phyloP scores from a whole-genome alignment of 2,797 vertebrate species.

The Emydoidea blandingii region DNA sequence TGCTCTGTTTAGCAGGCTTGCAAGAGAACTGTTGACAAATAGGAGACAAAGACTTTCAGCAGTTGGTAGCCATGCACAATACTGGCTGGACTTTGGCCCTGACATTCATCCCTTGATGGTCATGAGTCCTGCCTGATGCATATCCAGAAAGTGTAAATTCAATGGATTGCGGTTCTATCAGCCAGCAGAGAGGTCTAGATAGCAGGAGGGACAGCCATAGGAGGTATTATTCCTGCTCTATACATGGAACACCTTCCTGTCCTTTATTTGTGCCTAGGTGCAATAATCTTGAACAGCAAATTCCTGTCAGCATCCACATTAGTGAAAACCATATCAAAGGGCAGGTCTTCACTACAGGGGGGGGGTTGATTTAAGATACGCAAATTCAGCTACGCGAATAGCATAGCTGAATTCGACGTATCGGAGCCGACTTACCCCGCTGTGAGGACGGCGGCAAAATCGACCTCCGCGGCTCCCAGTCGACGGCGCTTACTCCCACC shows the following conservation, averaged over 20 bases:
- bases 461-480: too few species aligned
- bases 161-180: background rate
- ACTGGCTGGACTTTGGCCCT: background rate
- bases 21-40: background rate
- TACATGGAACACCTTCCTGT: background rate
- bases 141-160: background rate
- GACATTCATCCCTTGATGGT: background rate
- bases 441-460: too few species aligned
- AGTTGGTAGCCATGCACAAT: background rate
- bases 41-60: background rate
- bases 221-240: background rate
- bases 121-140: background rate
- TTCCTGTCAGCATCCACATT: background rate
- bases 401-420: too few species aligned
- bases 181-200: background rate
- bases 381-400: too few species aligned
- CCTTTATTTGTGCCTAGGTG: background rate
- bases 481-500: too few species aligned
- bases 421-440: too few species aligned
- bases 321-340: background rate
- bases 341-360: too few species aligned
- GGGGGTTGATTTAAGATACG: too few species aligned
- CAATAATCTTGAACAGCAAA: background rate
- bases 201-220: background rate
- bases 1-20: background rate